Conservation (phyloP, 92 coral and sea anemone species). For the Parazoanthus swiftii region DNA sequence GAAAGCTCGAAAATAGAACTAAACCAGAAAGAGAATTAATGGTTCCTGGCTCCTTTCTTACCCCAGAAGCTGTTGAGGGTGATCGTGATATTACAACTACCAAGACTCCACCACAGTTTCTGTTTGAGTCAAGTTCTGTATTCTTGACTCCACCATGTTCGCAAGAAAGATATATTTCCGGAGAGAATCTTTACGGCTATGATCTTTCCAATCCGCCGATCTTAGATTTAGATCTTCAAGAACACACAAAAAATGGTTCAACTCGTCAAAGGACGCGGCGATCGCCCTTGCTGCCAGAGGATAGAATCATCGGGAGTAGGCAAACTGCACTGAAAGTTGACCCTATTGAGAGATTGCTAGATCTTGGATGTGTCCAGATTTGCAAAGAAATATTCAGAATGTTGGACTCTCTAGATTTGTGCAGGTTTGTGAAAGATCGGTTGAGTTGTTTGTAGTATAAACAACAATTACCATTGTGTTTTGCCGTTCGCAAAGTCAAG, state of each 20-base stretch:
- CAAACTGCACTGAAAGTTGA: background rate
- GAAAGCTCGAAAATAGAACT: background rate
- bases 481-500: background rate
- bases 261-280: background rate
- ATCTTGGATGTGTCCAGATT: slow-evolving; percentile 19
- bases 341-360: background rate
- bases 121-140: slow-evolving; percentile 23
- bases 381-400: background rate
- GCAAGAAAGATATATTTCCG: slow-evolving; percentile 11
- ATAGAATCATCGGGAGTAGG: slow-evolving; percentile 22
- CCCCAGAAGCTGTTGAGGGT: background rate
- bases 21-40: slow-evolving; percentile 6
- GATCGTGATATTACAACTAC: slow-evolving; percentile 3
- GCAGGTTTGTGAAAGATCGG: slow-evolving; percentile 15
- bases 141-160: slow-evolving; percentile 39
- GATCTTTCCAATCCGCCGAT: slow-evolving; percentile 16
- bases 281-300: slow-evolving; percentile 33
- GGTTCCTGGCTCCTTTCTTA: slow-evolving; percentile 15
- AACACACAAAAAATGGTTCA: background rate
- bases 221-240: slow-evolving; percentile 23
- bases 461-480: background rate
- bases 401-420: slow-evolving; percentile 17
- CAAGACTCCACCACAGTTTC: background rate
- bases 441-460: background rate
- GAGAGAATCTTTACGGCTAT: slow-evolving; percentile 7